Evolutionary conservation across 1,140 invertebrate genomes (phyloP).

Genomic region (Drosophila pseudoananassae): DNA sequence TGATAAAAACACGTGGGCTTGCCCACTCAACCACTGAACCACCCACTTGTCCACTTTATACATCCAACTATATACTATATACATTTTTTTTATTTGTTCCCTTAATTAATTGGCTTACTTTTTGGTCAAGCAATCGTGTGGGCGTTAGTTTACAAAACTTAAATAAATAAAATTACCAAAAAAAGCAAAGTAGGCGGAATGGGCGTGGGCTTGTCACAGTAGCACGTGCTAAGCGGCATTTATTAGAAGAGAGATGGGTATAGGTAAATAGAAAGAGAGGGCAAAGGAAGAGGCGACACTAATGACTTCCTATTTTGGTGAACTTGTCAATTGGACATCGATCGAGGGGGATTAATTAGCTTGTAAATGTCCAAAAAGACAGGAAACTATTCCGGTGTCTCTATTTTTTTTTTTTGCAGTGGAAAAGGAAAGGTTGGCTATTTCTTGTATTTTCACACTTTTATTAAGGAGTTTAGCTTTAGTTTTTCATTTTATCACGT

Average conservation of each 20-base stretch:
- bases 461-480: background rate
- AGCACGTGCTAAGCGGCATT: constrained; percentile 29
- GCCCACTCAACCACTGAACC: constrained; percentile 12
- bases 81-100: background rate
- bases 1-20: constrained; percentile 21
- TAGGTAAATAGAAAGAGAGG: background rate
- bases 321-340: constrained; percentile 47
- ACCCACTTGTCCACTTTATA: constrained; percentile 14
- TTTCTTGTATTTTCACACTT: constrained; percentile 3
- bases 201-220: constrained; percentile 13
- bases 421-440: background rate
- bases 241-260: constrained; percentile 2
- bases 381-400: constrained; percentile 23
- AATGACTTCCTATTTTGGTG: constrained; percentile 45
- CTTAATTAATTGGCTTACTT: constrained; percentile 19
- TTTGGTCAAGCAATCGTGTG: constrained; percentile 8
- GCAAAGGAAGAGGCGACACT: constrained; percentile 12
- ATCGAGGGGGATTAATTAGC: constrained; percentile 40
- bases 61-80: background rate
- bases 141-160: background rate
- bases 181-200: constrained; percentile 7
- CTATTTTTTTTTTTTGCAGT: background rate
- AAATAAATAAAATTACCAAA: background rate
- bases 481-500: background rate
- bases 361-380: constrained; percentile 41